These are phyloP conservation scores for Zoanthus sociatus DNA, from an alignment of 92 coral and sea anemone genomes.

Conservation along the genomic window DNA sequence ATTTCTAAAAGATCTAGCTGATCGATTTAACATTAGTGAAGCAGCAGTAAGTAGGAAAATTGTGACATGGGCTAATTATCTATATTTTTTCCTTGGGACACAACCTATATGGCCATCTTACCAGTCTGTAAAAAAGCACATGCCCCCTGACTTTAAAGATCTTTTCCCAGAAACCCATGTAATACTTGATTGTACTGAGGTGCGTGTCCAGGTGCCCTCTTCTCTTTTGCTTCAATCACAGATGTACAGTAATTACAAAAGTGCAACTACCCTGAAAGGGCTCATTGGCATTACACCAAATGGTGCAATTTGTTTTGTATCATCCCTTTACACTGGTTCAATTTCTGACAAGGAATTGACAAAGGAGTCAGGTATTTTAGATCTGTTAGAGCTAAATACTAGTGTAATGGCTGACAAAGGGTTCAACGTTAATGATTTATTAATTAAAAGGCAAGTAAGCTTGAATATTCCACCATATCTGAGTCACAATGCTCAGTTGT, in stretches of 20 bases:
- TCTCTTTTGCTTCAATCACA: constrained; percentile 48
- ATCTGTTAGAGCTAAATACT: background rate
- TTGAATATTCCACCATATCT: background rate
- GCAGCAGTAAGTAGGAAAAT: constrained; percentile 54
- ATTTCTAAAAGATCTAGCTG: constrained; percentile 50
- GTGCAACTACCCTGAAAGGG: constrained; percentile 9
- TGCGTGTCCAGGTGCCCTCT: constrained; percentile 40
- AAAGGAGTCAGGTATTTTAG: constrained; percentile 9
- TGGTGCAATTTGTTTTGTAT: constrained; percentile 12
- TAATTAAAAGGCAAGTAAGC: background rate
- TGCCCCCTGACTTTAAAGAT: constrained; percentile 47
- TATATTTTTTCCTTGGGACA: constrained; percentile 65
- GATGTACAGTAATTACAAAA: constrained; percentile 23
- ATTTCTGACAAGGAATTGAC: constrained; percentile 19
- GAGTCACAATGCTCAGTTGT: background rate
- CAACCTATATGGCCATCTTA: constrained; percentile 49
- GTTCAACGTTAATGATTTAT: background rate
- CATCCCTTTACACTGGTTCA: constrained; percentile 19
- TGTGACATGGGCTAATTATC: constrained; percentile 54
- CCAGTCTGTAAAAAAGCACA: constrained; percentile 23
- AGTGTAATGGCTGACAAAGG: constrained; percentile 17
- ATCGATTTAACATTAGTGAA: constrained; percentile 42
- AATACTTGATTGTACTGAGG: constrained; percentile 47
- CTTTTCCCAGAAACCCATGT: constrained; percentile 43
- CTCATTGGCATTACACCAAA: constrained; percentile 15